Evolutionary conservation across 2,113 vertebrate genomes (phyloP).

Genomic region (Corvus moneduloides): DNA sequence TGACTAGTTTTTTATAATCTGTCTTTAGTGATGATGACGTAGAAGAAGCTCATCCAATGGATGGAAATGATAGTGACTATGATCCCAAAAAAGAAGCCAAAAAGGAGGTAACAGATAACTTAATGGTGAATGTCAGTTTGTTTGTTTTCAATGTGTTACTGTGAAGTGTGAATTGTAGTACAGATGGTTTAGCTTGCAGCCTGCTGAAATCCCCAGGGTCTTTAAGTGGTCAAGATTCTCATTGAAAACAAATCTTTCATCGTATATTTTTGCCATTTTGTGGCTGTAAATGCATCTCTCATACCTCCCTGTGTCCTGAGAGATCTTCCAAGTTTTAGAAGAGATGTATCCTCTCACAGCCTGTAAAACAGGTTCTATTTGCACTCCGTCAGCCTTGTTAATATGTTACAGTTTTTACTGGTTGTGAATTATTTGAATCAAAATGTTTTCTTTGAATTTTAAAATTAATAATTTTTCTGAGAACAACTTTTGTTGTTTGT

Average conservation of each 20-base stretch:
- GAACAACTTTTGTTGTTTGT: background rate
- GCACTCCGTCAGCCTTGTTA: background rate
- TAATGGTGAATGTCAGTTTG: conserved; percentile 53
- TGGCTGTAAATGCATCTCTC: background rate
- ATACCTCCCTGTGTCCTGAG: background rate
- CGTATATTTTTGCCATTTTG: background rate
- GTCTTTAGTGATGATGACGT: conserved; percentile 89
- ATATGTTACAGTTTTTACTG: background rate
- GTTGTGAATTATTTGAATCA: background rate
- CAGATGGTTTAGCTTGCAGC: background rate
- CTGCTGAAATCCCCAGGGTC: background rate
- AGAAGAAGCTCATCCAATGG: conserved; percentile 89
- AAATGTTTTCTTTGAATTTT: background rate
- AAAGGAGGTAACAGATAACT: conserved; percentile 87
- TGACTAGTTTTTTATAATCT: conserved; percentile 39
- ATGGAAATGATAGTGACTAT: conserved; percentile 94
- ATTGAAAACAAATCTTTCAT: background rate
- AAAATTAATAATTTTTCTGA: background rate
- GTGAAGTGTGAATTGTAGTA: background rate
- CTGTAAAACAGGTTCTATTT: background rate
- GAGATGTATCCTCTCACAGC: background rate
- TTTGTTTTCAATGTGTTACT: background rate
- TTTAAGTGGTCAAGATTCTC: background rate
- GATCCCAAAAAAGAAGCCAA: conserved; percentile 96
- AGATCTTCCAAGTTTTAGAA: background rate